A percentile compares a stretch with the other conserved stretches of the same genome.
Conservation (phyloP, 2,888 invertebrate species). For the Cephus spinipes region DNA sequence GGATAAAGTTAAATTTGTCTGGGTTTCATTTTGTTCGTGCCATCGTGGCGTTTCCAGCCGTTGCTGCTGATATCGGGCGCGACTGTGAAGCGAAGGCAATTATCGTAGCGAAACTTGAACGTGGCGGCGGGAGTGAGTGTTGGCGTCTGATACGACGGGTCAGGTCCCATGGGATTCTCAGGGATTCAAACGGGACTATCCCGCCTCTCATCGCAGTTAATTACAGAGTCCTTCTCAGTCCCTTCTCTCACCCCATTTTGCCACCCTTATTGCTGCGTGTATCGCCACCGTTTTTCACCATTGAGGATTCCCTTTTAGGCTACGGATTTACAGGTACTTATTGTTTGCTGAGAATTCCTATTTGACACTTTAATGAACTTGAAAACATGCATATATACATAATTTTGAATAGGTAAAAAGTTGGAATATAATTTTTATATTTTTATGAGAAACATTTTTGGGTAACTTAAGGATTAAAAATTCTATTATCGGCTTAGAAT, state of each 20-base stretch:
- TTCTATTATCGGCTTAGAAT: neutral
- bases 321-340: neutral
- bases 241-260: conserved; percentile 22
- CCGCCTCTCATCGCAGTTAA: conserved; percentile 59
- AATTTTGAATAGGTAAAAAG: neutral
- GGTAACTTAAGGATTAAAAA: neutral
- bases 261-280: conserved; percentile 16
- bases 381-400: neutral
- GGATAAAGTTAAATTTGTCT: neutral
- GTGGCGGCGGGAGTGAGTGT: conserved; percentile 56
- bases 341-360: neutral
- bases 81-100: conserved; percentile 64
- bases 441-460: neutral
- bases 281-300: neutral
- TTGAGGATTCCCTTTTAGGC: neutral
- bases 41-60: conserved; percentile 14
- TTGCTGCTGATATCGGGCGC: conserved; percentile 34
- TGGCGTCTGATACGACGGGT: conserved; percentile 64
- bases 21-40: conserved; percentile 8
- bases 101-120: conserved; percentile 65
- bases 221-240: conserved; percentile 54
- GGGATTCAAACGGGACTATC: conserved; percentile 60
- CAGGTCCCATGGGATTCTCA: conserved; percentile 61
- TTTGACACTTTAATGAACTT: neutral
- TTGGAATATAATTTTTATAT: neutral